Evolutionary conservation across 1,140 invertebrate species (phyloP).

Genomic region (Zeugodacus cucurbitae): DNA sequence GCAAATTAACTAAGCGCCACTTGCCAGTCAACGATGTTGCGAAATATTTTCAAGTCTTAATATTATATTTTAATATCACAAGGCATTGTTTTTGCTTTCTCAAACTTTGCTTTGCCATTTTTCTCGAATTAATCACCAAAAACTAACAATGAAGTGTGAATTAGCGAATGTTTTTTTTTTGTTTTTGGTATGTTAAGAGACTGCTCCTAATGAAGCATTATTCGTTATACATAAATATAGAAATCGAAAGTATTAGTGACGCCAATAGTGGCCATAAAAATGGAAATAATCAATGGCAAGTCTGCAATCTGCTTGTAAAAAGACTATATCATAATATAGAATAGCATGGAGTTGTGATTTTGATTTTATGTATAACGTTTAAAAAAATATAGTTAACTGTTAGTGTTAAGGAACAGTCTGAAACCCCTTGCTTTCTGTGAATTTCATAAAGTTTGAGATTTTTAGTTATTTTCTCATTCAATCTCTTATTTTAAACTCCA

Average conservation of each 20-base stretch:
- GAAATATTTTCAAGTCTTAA: background rate
- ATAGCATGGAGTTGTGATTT: too few relatives aligned
- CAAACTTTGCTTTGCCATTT: background rate
- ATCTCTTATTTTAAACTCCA: too few relatives aligned
- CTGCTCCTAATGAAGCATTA: background rate
- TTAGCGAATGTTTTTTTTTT: background rate
- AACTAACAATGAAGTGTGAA: background rate
- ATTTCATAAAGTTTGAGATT: too few relatives aligned
- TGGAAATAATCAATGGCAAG: background rate
- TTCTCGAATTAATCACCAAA: background rate
- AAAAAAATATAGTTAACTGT: too few relatives aligned
- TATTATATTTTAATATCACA: background rate
- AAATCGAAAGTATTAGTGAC: background rate
- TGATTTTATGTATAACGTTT: too few relatives aligned
- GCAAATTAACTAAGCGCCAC: background rate
- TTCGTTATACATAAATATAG: background rate
- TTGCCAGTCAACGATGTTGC: background rate
- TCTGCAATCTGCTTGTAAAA: background rate
- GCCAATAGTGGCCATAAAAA: background rate
- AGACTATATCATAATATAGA: too few relatives aligned
- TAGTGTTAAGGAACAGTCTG: too few relatives aligned
- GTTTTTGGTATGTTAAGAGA: background rate
- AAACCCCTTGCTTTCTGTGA: too few relatives aligned
- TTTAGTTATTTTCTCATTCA: too few relatives aligned
- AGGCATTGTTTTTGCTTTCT: background rate